Conservation (phyloP, 2,797 vertebrate genomes). For the Euphonia xanthogaster region DNA sequence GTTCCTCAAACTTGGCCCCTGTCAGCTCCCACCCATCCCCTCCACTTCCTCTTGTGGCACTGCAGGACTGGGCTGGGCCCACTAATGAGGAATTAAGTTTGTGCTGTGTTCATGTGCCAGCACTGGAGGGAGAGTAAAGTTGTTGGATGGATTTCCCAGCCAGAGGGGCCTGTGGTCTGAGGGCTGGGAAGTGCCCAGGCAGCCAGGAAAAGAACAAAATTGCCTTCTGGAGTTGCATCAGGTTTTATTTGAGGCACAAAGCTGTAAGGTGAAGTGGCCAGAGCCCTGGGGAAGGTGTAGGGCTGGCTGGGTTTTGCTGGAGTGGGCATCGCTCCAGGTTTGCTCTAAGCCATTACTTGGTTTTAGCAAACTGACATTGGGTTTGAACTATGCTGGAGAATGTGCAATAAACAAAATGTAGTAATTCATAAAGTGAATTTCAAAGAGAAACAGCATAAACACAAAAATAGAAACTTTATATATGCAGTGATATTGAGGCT, state of each 20-base stretch:
- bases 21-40: neutral
- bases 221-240: neutral
- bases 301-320: neutral
- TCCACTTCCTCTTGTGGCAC: neutral
- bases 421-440: neutral
- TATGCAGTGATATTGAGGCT: neutral
- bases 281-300: neutral
- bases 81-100: neutral
- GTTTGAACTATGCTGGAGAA: neutral
- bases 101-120: rapidly evolving
- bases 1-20: neutral
- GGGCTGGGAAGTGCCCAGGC: neutral
- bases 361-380: neutral
- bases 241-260: neutral
- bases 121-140: neutral
- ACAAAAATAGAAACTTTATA: neutral
- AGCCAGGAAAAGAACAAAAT: neutral
- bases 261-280: neutral
- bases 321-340: neutral
- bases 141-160: neutral
- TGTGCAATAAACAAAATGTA: neutral
- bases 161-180: neutral
- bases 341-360: neutral
- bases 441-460: neutral
- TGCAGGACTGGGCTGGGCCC: neutral